A percentile compares a stretch with the other conserved stretches of the same genome.
phyloP scores from a whole-genome alignment of 2,797 vertebrate species.

The Karalla daura region DNA sequence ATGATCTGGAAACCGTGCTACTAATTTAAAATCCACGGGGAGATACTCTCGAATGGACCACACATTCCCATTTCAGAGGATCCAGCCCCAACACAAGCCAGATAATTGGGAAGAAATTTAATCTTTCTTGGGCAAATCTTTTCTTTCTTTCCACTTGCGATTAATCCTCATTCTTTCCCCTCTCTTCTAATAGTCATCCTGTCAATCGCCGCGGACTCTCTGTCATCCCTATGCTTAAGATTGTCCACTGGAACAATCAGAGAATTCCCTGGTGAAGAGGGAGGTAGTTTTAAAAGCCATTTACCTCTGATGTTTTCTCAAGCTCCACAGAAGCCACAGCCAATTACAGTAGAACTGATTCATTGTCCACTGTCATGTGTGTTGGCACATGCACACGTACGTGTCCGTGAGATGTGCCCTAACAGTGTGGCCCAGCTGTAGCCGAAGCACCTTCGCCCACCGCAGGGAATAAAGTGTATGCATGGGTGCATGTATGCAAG shows the following conservation, averaged over 20 bases:
- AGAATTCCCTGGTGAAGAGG: slow-evolving; percentile 1
- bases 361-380: neutral
- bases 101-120: slow-evolving; percentile 40
- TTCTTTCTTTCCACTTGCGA: slow-evolving; percentile 21
- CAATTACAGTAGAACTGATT: slow-evolving; percentile 31
- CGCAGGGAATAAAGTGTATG: slow-evolving; percentile 18
- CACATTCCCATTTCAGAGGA: slow-evolving; percentile 15
- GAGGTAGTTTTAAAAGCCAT: slow-evolving; percentile 27
- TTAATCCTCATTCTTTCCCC: slow-evolving; percentile 37
- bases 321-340: slow-evolving; percentile 7
- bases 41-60: slow-evolving; percentile 9
- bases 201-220: slow-evolving; percentile 28
- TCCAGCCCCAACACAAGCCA: slow-evolving; percentile 33
- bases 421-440: slow-evolving; percentile 37
- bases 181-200: slow-evolving; percentile 36
- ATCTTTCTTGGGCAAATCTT: slow-evolving; percentile 24
- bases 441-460: slow-evolving; percentile 42
- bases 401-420: slow-evolving; percentile 20
- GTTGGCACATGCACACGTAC: slow-evolving; percentile 3
- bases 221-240: neutral
- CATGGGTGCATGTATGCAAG: slow-evolving; percentile 12
- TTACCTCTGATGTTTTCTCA: slow-evolving; percentile 29
- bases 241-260: slow-evolving; percentile 8
- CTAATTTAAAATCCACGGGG: slow-evolving; percentile 38
- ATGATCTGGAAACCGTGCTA: slow-evolving; percentile 24